Conservation (phyloP, 2,797 vertebrate species). For the Meda fulgida region DNA sequence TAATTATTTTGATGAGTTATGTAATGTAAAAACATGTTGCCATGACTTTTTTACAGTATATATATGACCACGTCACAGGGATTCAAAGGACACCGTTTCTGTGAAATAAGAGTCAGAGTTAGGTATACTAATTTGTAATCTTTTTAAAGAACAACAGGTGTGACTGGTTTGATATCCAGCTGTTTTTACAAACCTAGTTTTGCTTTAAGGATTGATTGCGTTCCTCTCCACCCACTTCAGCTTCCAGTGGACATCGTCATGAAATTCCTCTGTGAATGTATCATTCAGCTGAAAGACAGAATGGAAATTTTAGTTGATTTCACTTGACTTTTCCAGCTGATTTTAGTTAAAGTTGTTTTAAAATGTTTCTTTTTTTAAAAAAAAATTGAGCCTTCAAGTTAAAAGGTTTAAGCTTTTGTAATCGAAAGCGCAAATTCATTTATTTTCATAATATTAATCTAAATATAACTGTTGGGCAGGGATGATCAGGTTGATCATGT, state of each 20-base stretch:
- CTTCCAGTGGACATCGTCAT: fast-evolving
- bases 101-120: neutral
- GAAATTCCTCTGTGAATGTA: fast-evolving
- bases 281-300: constrained; percentile 50
- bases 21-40: neutral
- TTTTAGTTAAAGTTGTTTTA: neutral
- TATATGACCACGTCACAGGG: neutral
- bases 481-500: neutral
- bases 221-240: neutral
- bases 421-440: neutral
- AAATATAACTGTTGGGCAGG: neutral
- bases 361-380: neutral
- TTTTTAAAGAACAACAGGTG: neutral
- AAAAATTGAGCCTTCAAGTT: neutral
- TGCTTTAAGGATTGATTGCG: fast-evolving
- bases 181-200: neutral
- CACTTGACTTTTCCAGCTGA: neutral
- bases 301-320: neutral
- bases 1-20: neutral
- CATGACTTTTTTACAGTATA: neutral
- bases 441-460: neutral
- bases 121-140: neutral
- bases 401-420: neutral
- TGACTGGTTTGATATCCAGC: neutral
- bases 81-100: neutral